Evolutionary conservation across 1,140 invertebrate species (phyloP).

Genomic region (Schlechtendalia chinensis): DNA sequence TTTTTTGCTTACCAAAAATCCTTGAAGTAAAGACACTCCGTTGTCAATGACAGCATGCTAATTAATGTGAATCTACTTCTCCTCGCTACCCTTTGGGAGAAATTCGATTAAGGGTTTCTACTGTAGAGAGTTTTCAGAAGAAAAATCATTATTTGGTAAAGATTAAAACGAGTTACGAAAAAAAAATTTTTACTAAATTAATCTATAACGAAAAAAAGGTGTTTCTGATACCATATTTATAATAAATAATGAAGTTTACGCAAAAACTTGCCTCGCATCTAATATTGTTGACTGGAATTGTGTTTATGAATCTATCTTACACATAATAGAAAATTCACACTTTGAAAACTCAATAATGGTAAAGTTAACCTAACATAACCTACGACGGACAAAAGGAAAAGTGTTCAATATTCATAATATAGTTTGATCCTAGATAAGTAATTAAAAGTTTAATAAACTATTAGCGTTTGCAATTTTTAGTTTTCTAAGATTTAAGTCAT

Average conservation of each 20-base stretch:
- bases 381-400: slow-evolving; percentile 1
- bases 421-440: not conserved
- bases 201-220: slow-evolving; percentile 26
- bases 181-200: slow-evolving; percentile 31
- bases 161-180: slow-evolving; percentile 17
- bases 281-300: not conserved
- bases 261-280: not conserved
- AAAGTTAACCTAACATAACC: not conserved
- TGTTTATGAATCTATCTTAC: not conserved
- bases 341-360: not conserved
- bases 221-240: slow-evolving; percentile 27
- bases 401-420: not conserved
- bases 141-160: slow-evolving; percentile 42
- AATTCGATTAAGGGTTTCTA: slow-evolving; percentile 34
- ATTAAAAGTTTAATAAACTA: slow-evolving; percentile 13
- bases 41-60: slow-evolving; percentile 49
- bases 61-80: slow-evolving; percentile 41
- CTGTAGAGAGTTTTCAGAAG: slow-evolving; percentile 14
- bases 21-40: slow-evolving; percentile 40
- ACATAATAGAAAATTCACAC: not conserved
- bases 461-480: not conserved
- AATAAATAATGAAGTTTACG: slow-evolving; percentile 1
- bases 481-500: too few species aligned
- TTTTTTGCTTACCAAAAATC: slow-evolving; percentile 45
- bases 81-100: not conserved